Conservation (phyloP, 53 echinoderm and acorn worm species). For the Echinarachnius parma region DNA sequence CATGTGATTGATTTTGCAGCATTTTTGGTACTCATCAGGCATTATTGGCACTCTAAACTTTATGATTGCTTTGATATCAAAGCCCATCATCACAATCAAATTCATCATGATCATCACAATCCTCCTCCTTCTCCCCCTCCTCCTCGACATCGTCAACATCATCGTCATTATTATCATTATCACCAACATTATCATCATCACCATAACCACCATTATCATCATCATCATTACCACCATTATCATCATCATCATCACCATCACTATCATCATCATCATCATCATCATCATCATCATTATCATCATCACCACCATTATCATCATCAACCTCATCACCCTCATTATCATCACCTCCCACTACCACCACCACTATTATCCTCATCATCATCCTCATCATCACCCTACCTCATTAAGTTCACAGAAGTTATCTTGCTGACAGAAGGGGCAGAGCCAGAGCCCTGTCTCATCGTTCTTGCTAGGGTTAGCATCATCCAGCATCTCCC, state of each 20-base stretch:
- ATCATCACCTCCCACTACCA: neutral
- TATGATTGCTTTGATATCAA: too few species aligned
- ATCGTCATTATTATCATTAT: too few species aligned
- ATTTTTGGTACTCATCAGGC: too few species aligned
- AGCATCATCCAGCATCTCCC: conserved; percentile 91
- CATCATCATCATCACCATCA: neutral
- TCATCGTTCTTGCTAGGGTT: conserved; percentile 93
- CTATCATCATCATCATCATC: neutral
- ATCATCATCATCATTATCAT: conserved; percentile 4
- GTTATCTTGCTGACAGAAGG: conserved; percentile 89
- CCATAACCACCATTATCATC: too few species aligned
- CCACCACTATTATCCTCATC: neutral
- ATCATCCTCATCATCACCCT: conserved; percentile 3
- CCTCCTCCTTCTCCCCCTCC: too few species aligned
- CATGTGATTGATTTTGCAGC: too few species aligned
- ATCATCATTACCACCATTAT: neutral
- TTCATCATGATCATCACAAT: too few species aligned
- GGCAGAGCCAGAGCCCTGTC: conserved; percentile 96
- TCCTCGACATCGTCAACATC: too few species aligned
- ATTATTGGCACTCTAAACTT: too few species aligned
- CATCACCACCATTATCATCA: neutral
- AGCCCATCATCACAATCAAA: too few species aligned
- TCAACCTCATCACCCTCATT: too few species aligned
- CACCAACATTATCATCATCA: too few species aligned
- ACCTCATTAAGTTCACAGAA: conserved; percentile 98